phyloP scores from a whole-genome alignment of 2,888 invertebrate species.

The Campopleginae sp. region DNA sequence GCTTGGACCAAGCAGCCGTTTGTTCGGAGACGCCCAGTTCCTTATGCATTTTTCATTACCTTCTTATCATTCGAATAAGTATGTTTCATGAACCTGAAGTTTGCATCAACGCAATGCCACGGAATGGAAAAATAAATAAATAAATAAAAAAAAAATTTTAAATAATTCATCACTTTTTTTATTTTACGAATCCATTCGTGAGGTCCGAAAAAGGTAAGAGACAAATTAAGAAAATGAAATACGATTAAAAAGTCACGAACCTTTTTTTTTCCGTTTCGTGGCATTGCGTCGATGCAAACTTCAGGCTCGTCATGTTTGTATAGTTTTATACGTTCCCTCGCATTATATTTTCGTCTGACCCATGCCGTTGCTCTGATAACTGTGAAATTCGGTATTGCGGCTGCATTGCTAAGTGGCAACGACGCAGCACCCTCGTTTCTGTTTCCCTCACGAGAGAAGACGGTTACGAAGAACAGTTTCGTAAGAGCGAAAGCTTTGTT shows the following conservation, averaged over 20 bases:
- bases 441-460: neutral
- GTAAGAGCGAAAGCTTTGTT: slow-evolving; percentile 13
- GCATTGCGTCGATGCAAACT: too few species aligned
- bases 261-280: too few species aligned
- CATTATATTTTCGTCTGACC: neutral
- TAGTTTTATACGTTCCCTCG: neutral
- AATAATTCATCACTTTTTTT: too few species aligned
- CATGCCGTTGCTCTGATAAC: neutral
- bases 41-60: neutral
- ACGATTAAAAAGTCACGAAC: too few species aligned
- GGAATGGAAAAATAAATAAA: too few species aligned
- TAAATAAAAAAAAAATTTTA: too few species aligned
- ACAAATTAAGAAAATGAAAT: too few species aligned
- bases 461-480: neutral
- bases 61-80: neutral
- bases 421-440: neutral
- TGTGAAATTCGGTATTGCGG: neutral
- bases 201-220: too few species aligned
- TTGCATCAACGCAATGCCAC: too few species aligned
- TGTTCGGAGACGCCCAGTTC: neutral
- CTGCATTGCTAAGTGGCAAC: neutral
- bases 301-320: too few species aligned
- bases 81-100: too few species aligned
- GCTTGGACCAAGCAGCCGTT: neutral
- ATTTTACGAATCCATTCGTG: too few species aligned